Conservation (phyloP, 2,113 vertebrate genomes). For the Nyctereutes procyonoides region DNA sequence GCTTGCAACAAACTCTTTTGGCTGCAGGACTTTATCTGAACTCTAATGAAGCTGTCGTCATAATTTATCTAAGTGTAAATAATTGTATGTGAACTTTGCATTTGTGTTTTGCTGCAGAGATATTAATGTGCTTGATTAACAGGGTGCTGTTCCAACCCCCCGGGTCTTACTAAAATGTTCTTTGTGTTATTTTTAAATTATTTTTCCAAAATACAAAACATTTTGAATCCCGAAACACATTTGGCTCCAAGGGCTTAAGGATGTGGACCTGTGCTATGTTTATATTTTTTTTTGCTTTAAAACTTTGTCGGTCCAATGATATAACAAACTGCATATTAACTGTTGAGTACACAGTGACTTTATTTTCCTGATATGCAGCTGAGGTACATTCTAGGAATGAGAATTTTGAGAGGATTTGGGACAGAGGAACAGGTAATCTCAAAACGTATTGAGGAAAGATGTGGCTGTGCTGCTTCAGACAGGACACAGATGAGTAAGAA, state of each 20-base stretch:
- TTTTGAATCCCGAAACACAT: conserved; percentile 26
- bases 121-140: background rate
- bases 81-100: background rate
- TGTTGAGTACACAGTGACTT: background rate
- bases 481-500: background rate
- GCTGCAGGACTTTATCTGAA: background rate
- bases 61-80: background rate
- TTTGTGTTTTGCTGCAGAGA: background rate
- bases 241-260: background rate
- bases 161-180: background rate
- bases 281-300: background rate
- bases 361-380: background rate
- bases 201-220: conserved; percentile 23
- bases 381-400: background rate
- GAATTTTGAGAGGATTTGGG: background rate
- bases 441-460: background rate
- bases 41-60: background rate
- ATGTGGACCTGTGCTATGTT: background rate
- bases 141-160: background rate
- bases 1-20: background rate
- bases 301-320: background rate
- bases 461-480: background rate
- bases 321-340: background rate
- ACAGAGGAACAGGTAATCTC: background rate
- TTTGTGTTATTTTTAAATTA: background rate